A percentile compares a stretch with the other conserved stretches of the same genome.
These are phyloP conservation scores for Bombus pyrosoma DNA, from an alignment of 1,140 invertebrate species.

Conservation along the genomic window DNA sequence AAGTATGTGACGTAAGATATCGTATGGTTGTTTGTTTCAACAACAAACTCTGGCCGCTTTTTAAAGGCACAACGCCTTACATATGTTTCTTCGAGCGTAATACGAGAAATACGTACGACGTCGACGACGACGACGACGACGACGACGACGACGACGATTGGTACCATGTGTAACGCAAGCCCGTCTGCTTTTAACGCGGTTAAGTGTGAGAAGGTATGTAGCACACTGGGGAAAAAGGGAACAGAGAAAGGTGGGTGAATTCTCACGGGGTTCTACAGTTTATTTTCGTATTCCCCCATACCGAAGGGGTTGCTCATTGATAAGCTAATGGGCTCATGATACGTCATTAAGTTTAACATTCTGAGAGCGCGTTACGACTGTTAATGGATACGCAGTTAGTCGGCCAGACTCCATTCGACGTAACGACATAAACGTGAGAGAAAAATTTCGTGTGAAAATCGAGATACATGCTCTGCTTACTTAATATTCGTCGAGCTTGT, in stretches of 20 bases:
- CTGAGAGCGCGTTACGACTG: slow-evolving; percentile 60
- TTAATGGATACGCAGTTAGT: slow-evolving; percentile 32
- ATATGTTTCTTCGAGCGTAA: slow-evolving; percentile 18
- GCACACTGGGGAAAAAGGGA: slow-evolving; percentile 48
- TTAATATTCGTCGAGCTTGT: too few species aligned
- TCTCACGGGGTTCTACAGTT: slow-evolving; percentile 65
- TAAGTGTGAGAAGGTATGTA: slow-evolving; percentile 56
- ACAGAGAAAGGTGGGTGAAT: slow-evolving; percentile 66
- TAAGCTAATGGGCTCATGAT: slow-evolving; percentile 76
- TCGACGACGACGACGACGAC: slow-evolving; percentile 5
- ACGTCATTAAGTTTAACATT: slow-evolving; percentile 62
- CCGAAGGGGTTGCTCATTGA: slow-evolving; percentile 72
- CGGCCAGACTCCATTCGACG: neutral
- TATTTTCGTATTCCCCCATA: slow-evolving; percentile 73
- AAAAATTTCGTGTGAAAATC: slow-evolving; percentile 39
- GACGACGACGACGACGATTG: slow-evolving; percentile 7
- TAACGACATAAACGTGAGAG: slow-evolving; percentile 56
- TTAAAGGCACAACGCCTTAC: slow-evolving; percentile 8
- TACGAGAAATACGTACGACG: slow-evolving; percentile 44
- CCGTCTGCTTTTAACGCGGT: slow-evolving; percentile 48
- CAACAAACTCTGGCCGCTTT: slow-evolving; percentile 43
- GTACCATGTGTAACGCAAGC: slow-evolving; percentile 57
- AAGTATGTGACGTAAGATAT: neutral
- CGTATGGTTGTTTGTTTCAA: slow-evolving; percentile 27
- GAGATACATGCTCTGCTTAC: neutral